These are phyloP conservation scores for Anguilla megastoma DNA, from an alignment of 2,797 vertebrate species.

Conservation along the genomic window DNA sequence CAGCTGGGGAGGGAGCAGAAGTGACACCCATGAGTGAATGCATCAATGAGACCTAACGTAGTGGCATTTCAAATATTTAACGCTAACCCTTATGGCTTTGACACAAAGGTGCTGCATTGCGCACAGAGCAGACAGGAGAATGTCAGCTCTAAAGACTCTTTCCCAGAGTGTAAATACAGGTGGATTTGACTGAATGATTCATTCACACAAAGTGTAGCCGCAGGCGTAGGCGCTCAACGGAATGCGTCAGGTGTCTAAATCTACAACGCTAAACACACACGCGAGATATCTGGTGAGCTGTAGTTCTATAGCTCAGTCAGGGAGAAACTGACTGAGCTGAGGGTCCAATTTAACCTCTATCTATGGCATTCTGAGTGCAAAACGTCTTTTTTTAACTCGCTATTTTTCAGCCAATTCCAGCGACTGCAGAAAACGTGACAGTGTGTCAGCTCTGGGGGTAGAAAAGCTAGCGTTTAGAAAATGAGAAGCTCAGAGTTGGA, in stretches of 20 bases:
- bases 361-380: neutral
- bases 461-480: neutral
- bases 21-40: neutral
- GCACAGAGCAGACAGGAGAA: neutral
- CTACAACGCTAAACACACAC: neutral
- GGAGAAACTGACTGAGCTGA: neutral
- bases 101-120: neutral
- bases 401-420: neutral
- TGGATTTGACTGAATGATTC: slow-evolving; percentile 12
- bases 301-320: neutral
- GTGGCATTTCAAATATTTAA: neutral
- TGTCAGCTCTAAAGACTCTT: neutral
- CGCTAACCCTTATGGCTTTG: neutral
- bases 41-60: neutral
- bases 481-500: neutral
- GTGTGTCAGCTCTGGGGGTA: neutral
- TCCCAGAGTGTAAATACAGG: slow-evolving; percentile 17
- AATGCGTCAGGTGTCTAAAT: slow-evolving; percentile 5
- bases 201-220: slow-evolving; percentile 12
- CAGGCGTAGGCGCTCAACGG: neutral
- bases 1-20: neutral
- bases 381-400: neutral
- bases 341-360: neutral
- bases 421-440: neutral
- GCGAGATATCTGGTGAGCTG: neutral